phyloP scores from a whole-genome alignment of 2,888 invertebrate genomes.

The Hemithea aestivaria region DNA sequence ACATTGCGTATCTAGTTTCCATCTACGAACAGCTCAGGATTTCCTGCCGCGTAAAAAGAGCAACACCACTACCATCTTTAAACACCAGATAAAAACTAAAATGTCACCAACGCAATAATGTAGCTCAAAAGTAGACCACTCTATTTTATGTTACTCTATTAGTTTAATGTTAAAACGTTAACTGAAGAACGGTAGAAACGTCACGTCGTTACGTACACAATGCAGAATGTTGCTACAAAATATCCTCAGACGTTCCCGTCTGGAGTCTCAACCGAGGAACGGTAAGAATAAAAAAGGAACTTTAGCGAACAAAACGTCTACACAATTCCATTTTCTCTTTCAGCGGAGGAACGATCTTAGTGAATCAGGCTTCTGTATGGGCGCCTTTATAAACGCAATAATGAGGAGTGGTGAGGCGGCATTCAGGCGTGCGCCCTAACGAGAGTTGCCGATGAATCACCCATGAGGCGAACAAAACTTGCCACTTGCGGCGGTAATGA shows the following conservation, averaged over 20 bases:
- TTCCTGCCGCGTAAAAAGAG: constrained; percentile 37
- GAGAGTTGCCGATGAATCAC: constrained; percentile 74
- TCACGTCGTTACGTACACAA: constrained; percentile 50
- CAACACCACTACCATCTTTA: constrained; percentile 22
- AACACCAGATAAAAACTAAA: constrained; percentile 33
- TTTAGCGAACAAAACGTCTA: constrained; percentile 66
- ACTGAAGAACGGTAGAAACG: constrained; percentile 38
- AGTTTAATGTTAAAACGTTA: constrained; percentile 42
- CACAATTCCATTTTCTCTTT: constrained; percentile 77
- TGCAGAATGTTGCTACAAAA: constrained; percentile 50
- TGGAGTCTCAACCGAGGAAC: constrained; percentile 40
- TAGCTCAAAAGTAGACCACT: constrained; percentile 31
- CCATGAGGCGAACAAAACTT: constrained; percentile 73
- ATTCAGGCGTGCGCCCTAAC: constrained; percentile 70
- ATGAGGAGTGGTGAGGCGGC: constrained; percentile 74
- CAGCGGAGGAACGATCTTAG: constrained; percentile 67
- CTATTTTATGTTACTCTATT: constrained; percentile 36
- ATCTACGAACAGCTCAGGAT: constrained; percentile 28
- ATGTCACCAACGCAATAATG: constrained; percentile 29
- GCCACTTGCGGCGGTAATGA: constrained; percentile 63
- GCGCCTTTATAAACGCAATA: constrained; percentile 78
- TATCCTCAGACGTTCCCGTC: constrained; percentile 44
- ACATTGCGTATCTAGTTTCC: constrained; percentile 31
- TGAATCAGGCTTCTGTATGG: constrained; percentile 71
- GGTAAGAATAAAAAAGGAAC: constrained; percentile 56